Conservation (phyloP, 2,113 vertebrate species). For the human (Homo sapiens) region DNA sequence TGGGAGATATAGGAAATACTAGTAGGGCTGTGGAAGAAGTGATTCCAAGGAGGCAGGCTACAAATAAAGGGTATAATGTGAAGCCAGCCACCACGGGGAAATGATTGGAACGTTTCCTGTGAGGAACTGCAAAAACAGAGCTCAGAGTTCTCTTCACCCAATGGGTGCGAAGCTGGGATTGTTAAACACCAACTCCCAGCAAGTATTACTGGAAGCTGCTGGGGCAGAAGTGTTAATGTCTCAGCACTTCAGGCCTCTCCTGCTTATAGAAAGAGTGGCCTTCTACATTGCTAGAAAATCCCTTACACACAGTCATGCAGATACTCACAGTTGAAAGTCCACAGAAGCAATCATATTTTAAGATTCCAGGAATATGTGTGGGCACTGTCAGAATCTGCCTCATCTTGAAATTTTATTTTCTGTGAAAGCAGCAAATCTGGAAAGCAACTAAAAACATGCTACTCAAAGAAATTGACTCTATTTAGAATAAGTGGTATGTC, state of each 20-base stretch:
- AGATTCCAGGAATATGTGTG: background rate
- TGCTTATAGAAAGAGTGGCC: background rate
- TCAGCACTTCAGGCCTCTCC: background rate
- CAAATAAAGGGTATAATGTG: background rate
- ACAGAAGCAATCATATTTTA: background rate
- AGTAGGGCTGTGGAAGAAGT: background rate
- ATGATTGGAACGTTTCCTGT: background rate
- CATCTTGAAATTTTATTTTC: constrained; percentile 10
- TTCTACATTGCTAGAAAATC: background rate
- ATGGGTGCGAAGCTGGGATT: background rate
- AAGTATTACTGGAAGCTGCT: background rate
- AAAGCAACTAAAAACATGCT: background rate
- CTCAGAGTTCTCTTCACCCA: background rate
- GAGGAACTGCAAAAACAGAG: background rate
- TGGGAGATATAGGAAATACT: background rate
- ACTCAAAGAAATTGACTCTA: background rate
- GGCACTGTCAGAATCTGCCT: background rate
- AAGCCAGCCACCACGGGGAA: no score
- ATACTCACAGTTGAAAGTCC: background rate
- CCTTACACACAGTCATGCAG: background rate
- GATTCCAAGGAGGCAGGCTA: background rate
- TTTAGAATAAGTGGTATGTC: background rate
- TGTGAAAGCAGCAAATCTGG: background rate
- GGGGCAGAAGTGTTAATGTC: background rate
- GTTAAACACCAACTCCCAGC: background rate